A percentile compares a stretch with the other conserved stretches of the same genome.
These are phyloP conservation scores for Fissipunctia ypsillon DNA, from an alignment of 2,888 invertebrate species.

Conservation along the genomic window DNA sequence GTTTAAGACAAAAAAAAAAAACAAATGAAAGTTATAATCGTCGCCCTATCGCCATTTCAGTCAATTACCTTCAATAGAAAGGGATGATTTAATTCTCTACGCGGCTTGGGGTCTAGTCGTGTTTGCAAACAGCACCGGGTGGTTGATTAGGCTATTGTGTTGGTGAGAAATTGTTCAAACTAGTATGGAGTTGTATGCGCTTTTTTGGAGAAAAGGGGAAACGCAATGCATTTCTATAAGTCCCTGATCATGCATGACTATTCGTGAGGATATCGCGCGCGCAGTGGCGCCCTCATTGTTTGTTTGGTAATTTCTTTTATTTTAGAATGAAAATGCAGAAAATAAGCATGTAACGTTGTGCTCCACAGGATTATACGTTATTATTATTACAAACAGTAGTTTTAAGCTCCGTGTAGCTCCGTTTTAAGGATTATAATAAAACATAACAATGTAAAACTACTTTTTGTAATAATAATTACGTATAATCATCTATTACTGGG, in stretches of 20 bases:
- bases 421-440: too few relatives aligned
- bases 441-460: too few relatives aligned
- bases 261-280: background rate
- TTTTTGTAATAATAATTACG: too few relatives aligned
- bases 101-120: constrained; percentile 72
- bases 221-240: constrained; percentile 20
- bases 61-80: constrained; percentile 52
- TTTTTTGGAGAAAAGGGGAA: constrained; percentile 53
- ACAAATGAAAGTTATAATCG: constrained; percentile 17
- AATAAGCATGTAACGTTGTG: too few relatives aligned
- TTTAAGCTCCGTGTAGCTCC: too few relatives aligned
- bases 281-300: too few relatives aligned
- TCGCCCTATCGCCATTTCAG: constrained; percentile 33
- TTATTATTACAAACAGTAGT: too few relatives aligned
- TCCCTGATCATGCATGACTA: constrained; percentile 35
- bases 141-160: constrained; percentile 86
- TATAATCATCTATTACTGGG: too few relatives aligned
- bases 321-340: too few relatives aligned
- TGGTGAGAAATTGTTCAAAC: constrained; percentile 56
- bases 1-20: background rate
- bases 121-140: constrained; percentile 85
- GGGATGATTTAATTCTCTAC: constrained; percentile 70
- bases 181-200: constrained; percentile 44
- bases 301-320: too few relatives aligned
- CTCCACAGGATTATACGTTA: too few relatives aligned